Base-by-base conservation (phyloP, 2,888 invertebrate genomes). In the Galerucella nymphaeae region DNA sequence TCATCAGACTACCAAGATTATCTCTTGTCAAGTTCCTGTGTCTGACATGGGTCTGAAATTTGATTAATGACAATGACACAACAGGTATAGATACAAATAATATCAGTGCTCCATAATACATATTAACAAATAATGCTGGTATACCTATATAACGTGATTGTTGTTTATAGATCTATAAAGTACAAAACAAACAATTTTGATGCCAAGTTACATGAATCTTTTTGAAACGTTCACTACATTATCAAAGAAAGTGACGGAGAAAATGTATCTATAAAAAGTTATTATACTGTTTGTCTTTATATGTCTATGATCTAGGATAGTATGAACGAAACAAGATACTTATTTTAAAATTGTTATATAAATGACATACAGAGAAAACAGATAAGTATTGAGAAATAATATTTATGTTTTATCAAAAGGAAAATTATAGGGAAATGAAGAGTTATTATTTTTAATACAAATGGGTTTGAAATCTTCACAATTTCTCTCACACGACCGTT, bases 41-140 rank as follows among this genome's bases (percentile, higher is more conserved):
- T 75, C 76, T 77, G 79, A 79, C 79, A 76, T 71, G 76, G 78
- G 77, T 76, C 76, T 72, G 23, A 77, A 75, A 72, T 62, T 75
- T 80, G 80, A 80, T 80, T 78, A 79, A 79, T 79, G 70, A 66
- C 62, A 50, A 48, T 50, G 68, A 64, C 45, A 70, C 41, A 58
- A 70, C 66, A 71, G 66, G 74, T 72, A n/a, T n/a, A 75, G 69
- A 72, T 57, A 30, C 57, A 58, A 58, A 10, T 23, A 58, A 58
- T 58, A 58, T 23, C 58, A 58, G 6, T 30, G 30, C 58, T 58
- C 58, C 13, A 58, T 58, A 58, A 58, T 58, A 58, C 11, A 58
- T 30, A 50, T 64, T 23, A 64, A 64, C 23, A 64, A 50, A 64
- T 50, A 64, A 50, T 20, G 13, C 20, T 16, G 16, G 50, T 65